These are phyloP conservation scores for Drosophila gunungcola DNA, from an alignment of 1,140 invertebrate genomes.

Conservation along the genomic window DNA sequence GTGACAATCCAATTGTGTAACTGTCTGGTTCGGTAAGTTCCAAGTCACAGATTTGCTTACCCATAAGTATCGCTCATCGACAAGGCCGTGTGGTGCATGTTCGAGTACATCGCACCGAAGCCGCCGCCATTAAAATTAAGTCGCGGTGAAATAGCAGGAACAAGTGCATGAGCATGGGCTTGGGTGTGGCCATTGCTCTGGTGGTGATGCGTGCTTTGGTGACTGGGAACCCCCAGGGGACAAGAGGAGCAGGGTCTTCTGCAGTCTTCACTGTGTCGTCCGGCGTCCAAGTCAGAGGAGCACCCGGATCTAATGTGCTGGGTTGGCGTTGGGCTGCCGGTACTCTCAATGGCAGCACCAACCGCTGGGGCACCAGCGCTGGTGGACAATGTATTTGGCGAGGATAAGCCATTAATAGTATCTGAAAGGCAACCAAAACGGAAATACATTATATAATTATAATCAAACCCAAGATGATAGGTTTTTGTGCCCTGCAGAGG, in stretches of 20 bases:
- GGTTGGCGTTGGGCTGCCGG: slow-evolving; percentile 28
- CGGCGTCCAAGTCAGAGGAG: slow-evolving; percentile 8
- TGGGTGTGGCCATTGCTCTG: slow-evolving; percentile 47
- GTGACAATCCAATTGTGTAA: no score
- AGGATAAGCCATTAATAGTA: slow-evolving; percentile 43
- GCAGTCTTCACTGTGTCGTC: slow-evolving; percentile 27
- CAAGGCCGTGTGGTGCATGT: slow-evolving; percentile 73
- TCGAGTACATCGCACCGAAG: slow-evolving; percentile 81
- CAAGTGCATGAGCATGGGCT: slow-evolving; percentile 59
- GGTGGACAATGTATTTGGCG: slow-evolving; percentile 32
- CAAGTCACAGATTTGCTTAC: slow-evolving; percentile 27
- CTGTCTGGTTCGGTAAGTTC: no score
- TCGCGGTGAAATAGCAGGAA: slow-evolving; percentile 74
- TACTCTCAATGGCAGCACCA: slow-evolving; percentile 17
- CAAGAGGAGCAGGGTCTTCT: slow-evolving; percentile 33
- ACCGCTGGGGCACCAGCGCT: slow-evolving; percentile 1
- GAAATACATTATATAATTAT: background rate
- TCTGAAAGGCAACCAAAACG: slow-evolving; percentile 17
- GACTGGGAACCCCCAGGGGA: slow-evolving; percentile 36
- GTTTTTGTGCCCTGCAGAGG: no score
- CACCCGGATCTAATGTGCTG: slow-evolving; percentile 14
- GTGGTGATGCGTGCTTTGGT: slow-evolving; percentile 31
- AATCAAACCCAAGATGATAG: no score
- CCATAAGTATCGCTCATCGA: slow-evolving; percentile 79
- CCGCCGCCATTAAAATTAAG: slow-evolving; percentile 73